Conservation (phyloP, 2,797 vertebrate species). For the Novumbra hubbsi region DNA sequence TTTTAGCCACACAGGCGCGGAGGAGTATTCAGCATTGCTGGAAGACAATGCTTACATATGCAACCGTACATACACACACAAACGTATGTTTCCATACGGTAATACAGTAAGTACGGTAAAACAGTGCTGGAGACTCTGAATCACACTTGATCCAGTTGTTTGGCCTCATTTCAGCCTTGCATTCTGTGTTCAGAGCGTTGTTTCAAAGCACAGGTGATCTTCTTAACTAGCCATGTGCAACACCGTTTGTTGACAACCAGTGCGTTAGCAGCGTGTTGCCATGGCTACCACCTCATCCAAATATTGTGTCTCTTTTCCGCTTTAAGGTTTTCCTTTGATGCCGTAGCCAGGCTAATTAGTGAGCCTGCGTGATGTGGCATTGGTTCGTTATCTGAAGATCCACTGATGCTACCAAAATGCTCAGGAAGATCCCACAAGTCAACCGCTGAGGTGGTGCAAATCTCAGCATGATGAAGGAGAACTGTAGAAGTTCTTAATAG, state of each 20-base stretch:
- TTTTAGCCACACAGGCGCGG: neutral
- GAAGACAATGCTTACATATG: no score
- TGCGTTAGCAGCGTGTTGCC: slow-evolving; percentile 29
- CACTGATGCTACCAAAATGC: slow-evolving; percentile 21
- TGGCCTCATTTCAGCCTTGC: no score
- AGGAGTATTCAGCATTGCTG: no score
- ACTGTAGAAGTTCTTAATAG: neutral
- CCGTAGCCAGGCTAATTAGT: slow-evolving; percentile 57
- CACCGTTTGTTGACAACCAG: slow-evolving; percentile 19
- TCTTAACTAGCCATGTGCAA: neutral
- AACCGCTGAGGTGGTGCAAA: neutral
- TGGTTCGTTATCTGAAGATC: slow-evolving; percentile 44
- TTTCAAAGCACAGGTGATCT: neutral
- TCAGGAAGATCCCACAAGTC: slow-evolving; percentile 34
- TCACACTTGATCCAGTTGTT: no score
- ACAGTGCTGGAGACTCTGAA: no score
- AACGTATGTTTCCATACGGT: neutral
- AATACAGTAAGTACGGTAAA: no score
- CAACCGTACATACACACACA: neutral
- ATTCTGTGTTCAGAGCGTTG: neutral
- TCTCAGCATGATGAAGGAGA: neutral
- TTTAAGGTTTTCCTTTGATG: slow-evolving; percentile 59
- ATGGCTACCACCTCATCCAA: slow-evolving; percentile 21
- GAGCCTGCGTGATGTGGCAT: slow-evolving; percentile 17
- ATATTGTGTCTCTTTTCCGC: slow-evolving; percentile 14